Conservation (phyloP, 2,888 invertebrate genomes). For the Cephus runcator region DNA sequence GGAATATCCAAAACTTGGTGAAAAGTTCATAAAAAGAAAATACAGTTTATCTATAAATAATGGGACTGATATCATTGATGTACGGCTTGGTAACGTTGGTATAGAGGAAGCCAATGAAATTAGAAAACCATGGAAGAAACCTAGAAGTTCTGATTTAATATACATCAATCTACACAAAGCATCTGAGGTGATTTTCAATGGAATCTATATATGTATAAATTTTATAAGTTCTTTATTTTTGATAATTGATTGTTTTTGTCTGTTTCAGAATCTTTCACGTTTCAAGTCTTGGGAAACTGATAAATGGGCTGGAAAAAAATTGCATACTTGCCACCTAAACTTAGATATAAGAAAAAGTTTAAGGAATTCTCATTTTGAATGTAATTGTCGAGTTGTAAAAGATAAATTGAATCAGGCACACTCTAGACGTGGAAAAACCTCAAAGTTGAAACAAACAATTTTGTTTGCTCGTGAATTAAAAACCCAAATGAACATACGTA, state of each 20-base stretch:
- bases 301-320: neutral
- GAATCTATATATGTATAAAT: neutral
- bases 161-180: slow-evolving; percentile 34
- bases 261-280: neutral
- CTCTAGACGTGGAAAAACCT: slow-evolving; percentile 27
- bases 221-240: neutral
- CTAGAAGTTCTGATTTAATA: slow-evolving; percentile 26
- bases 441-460: slow-evolving; percentile 34
- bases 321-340: neutral
- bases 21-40: slow-evolving; percentile 20
- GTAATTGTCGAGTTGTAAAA: neutral
- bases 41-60: neutral
- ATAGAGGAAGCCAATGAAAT: neutral
- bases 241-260: neutral
- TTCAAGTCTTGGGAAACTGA: neutral
- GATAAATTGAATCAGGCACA: neutral
- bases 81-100: neutral
- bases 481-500: slow-evolving; percentile 20
- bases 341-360: neutral
- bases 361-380: neutral
- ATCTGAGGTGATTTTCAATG: slow-evolving; percentile 28
- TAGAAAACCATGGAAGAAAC: slow-evolving; percentile 14
- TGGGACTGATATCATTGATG: neutral
- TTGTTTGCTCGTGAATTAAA: slow-evolving; percentile 21
- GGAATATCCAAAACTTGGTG: slow-evolving; percentile 31